Evolutionary conservation across 2,113 vertebrate species (phyloP).

Genomic region (Rutilus rutilus): DNA sequence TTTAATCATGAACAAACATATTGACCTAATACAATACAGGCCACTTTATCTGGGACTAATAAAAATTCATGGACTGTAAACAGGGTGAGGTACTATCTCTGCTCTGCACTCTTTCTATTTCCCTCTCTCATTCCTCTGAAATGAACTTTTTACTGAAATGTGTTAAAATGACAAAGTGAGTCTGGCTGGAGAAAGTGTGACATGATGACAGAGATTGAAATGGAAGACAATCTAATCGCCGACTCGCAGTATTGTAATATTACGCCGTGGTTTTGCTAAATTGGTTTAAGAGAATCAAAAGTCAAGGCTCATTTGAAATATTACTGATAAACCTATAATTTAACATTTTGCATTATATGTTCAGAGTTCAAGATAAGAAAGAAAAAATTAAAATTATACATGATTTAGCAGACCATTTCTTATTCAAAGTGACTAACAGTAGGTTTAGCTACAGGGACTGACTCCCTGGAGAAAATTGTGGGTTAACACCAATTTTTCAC

Average conservation of each 20-base stretch:
- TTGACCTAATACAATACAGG: constrained; percentile 75
- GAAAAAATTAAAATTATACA: constrained; percentile 1
- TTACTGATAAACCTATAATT: constrained; percentile 25
- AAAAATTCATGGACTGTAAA: constrained; percentile 78
- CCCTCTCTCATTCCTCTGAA: constrained; percentile 14
- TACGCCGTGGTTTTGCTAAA: not conserved
- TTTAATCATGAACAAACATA: constrained; percentile 75
- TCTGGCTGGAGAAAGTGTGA: not conserved
- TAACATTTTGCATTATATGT: not conserved
- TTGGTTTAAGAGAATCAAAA: constrained; percentile 29
- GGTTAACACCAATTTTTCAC: not conserved
- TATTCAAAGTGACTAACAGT: constrained; percentile 17
- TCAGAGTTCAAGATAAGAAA: not conserved
- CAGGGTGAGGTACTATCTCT: constrained; percentile 63
- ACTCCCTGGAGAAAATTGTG: not conserved
- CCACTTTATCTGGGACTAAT: constrained; percentile 75
- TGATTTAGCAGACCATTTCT: constrained; percentile 1
- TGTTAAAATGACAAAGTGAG: constrained; percentile 17
- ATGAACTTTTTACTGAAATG: constrained; percentile 26
- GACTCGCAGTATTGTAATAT: constrained; percentile 15
- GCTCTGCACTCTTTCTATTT: constrained; percentile 28
- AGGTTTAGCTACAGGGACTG: not conserved
- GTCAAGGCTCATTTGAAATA: constrained; percentile 31
- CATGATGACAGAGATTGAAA: constrained; percentile 47
- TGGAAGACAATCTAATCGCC: constrained; percentile 48